A percentile compares a stretch with the other conserved stretches of the same genome.
Evolutionary conservation across 2,113 vertebrate species (phyloP).

Genomic region (Columbina picui): DNA sequence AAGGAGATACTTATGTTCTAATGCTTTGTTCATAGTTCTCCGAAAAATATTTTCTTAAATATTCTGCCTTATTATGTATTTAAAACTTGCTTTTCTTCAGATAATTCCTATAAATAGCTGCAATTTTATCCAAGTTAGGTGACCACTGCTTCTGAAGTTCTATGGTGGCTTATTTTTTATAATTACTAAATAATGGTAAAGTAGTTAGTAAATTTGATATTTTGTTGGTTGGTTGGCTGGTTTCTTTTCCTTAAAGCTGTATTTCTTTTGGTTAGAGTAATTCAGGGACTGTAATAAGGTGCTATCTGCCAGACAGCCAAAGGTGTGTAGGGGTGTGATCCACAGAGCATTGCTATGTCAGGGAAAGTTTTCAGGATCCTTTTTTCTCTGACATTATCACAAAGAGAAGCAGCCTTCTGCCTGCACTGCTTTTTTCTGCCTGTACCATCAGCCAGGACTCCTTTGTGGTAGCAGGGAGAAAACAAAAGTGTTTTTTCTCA

Average conservation of each 20-base stretch:
- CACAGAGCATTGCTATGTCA: neutral
- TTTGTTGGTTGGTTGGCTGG: neutral
- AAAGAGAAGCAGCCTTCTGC: rapidly evolving
- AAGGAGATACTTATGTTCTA: neutral
- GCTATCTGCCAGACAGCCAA: neutral
- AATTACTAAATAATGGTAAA: neutral
- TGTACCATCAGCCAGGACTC: neutral
- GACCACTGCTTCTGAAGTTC: neutral
- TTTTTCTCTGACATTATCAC: neutral
- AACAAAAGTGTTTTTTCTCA: neutral
- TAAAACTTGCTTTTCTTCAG: neutral
- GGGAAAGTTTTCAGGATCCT: neutral
- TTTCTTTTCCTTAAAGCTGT: neutral
- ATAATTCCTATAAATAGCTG: neutral
- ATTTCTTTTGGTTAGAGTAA: neutral
- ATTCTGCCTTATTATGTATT: neutral
- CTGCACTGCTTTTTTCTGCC: neutral
- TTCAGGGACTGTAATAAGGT: neutral
- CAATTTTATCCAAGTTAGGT: neutral
- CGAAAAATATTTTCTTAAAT: neutral
- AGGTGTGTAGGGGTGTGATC: neutral
- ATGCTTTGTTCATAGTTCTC: neutral
- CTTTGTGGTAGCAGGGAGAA: neutral
- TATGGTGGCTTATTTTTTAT: neutral
- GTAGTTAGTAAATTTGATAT: neutral